These are phyloP conservation scores for Masticophis lateralis DNA, from an alignment of 2,797 vertebrate genomes.

Conservation along the genomic window DNA sequence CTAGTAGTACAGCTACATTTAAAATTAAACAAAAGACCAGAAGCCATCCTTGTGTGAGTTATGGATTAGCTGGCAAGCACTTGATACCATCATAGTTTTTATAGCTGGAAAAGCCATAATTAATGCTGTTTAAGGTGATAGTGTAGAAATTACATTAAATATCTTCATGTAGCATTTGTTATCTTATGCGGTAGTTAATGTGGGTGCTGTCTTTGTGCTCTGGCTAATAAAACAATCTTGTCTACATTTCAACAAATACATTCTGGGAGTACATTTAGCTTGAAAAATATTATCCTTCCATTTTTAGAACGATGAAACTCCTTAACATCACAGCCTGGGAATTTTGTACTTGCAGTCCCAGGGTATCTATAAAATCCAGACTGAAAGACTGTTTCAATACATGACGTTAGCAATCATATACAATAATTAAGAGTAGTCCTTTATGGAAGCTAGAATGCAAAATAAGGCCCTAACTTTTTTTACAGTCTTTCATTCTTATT, in stretches of 20 bases:
- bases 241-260: background rate
- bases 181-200: background rate
- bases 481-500: background rate
- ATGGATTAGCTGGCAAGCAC: conserved; percentile 1
- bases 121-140: conserved; percentile 2
- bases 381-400: background rate
- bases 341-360: background rate
- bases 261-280: background rate
- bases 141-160: background rate
- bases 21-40: conserved; percentile 6
- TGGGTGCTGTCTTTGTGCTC: background rate
- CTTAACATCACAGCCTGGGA: background rate
- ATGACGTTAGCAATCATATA: background rate
- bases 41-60: background rate
- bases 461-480: background rate
- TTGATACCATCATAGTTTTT: conserved; percentile 4
- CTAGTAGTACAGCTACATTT: background rate
- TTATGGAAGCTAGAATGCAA: background rate
- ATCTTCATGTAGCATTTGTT: background rate
- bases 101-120: conserved; percentile 3
- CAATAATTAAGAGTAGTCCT: background rate
- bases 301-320: background rate
- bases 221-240: background rate
- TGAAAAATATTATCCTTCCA: background rate
- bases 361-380: background rate